These are phyloP conservation scores for Aplodontia rufa DNA, from an alignment of 2,113 vertebrate species.

Conservation along the genomic window DNA sequence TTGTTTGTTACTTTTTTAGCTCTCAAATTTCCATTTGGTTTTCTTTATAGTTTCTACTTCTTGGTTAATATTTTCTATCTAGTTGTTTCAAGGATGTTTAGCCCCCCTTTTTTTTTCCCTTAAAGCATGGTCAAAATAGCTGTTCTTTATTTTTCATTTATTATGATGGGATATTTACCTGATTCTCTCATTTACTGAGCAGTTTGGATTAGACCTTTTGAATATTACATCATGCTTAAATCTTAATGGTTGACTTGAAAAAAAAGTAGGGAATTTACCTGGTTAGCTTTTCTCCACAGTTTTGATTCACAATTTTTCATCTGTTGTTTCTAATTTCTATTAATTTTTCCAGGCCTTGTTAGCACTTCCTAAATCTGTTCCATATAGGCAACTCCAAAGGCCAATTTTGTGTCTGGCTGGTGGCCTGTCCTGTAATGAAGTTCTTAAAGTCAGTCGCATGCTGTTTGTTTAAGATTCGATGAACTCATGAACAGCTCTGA, in stretches of 20 bases:
- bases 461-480: neutral
- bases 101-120: neutral
- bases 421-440: neutral
- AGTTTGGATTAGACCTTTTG: neutral
- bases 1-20: neutral
- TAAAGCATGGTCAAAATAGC: neutral
- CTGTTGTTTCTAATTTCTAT: neutral
- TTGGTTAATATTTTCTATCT: neutral
- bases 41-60: neutral
- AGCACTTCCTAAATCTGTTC: neutral
- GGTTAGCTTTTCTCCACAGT: neutral
- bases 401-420: neutral
- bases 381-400: neutral
- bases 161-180: neutral
- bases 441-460: neutral
- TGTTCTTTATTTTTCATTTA: neutral
- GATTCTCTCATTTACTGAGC: neutral
- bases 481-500: neutral
- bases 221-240: neutral
- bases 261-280: neutral
- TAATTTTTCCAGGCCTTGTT: neutral
- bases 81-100: neutral
- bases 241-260: neutral
- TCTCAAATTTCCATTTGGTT: neutral
- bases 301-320: neutral